Percentiles rank a stretch among this genome's conserved stretches.
Evolutionary conservation across 2,797 vertebrate genomes (phyloP).

Genomic region (Argyrosomus regius): DNA sequence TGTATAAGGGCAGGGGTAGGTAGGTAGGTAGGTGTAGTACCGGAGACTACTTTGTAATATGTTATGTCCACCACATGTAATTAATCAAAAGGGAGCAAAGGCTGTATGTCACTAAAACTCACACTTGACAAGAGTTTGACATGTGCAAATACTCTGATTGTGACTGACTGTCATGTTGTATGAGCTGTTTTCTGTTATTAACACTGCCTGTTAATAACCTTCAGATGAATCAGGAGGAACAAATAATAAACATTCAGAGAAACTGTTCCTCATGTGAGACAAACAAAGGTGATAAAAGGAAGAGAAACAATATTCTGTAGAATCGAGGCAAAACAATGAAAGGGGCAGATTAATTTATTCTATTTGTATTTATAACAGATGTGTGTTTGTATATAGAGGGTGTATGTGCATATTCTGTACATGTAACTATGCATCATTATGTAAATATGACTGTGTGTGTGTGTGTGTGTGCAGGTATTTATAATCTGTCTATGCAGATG

Average conservation of each 20-base stretch:
- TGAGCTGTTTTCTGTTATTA: background rate
- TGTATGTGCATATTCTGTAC: background rate
- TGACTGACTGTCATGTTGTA: too few species aligned
- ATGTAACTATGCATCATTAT: background rate
- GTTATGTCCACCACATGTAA: background rate
- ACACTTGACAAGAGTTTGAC: too few species aligned
- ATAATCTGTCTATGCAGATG: background rate
- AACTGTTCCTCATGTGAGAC: background rate
- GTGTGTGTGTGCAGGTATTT: background rate
- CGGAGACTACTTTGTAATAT: background rate
- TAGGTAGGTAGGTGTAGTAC: too few species aligned
- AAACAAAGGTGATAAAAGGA: background rate
- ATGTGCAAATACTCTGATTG: too few species aligned
- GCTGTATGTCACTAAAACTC: too few species aligned
- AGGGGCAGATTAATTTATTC: background rate
- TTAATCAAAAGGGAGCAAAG: background rate
- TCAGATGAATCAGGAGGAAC: background rate
- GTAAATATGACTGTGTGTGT: background rate
- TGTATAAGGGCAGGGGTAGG: too few species aligned
- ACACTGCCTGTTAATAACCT: background rate
- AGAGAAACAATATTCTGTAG: background rate
- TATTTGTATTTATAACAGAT: background rate
- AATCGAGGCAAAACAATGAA: background rate
- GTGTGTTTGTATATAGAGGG: background rate
- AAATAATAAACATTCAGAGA: background rate